Base-by-base conservation (phyloP, 2,888 invertebrate species). In the Cheilosia soror region DNA sequence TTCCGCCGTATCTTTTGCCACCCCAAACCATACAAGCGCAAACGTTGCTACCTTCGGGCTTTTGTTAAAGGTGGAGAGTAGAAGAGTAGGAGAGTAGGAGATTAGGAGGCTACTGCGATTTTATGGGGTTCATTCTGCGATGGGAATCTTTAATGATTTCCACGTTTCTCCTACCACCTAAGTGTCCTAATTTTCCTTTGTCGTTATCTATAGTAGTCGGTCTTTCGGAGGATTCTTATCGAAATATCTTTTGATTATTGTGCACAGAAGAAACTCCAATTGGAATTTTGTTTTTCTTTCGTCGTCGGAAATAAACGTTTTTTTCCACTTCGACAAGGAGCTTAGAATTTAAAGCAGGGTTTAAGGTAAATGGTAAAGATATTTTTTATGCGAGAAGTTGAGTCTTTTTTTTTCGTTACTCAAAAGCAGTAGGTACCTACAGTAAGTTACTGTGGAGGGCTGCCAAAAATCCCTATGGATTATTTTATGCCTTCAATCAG, bases 91-190 rank as follows among this genome's bases (percentile, higher is more conserved):
- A n/a, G n/a, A 15, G 25, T 9, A 37, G 49, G 27, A 20, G 4
- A 5, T 13, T 20, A 2, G 20, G 5, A 42, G 37, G 63, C 37
- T 11, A n/a, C 15, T 25, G 73, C 40, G 40, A 40, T 75, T 79
- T 76, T 80, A 80, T 80, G 75, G 84, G 47, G 49, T 57, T 76
- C 55, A 47, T 55, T 75, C 47, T 65, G 71, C 80, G 75, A 84
- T 84, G 84, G 6, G 75, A 84, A 84, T 84, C 80, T 84, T 66
- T 80, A 80, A 84, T 84, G 84, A 80, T 80, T 76, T 76, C 49
- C 80, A 80, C 69, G 57, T 79, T 63, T 79, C 47, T 63, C 44
- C 68, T 44, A 51, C 69, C 65, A 79, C 44, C 69, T 33, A 60
- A 76, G 84, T 84, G 80, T 84, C 66, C 75, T 84, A 80, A 84